Percentiles rank a stretch among this genome's conserved stretches.
phyloP scores from a whole-genome alignment of 2,113 vertebrate genomes.

The Amphiprion percula region DNA sequence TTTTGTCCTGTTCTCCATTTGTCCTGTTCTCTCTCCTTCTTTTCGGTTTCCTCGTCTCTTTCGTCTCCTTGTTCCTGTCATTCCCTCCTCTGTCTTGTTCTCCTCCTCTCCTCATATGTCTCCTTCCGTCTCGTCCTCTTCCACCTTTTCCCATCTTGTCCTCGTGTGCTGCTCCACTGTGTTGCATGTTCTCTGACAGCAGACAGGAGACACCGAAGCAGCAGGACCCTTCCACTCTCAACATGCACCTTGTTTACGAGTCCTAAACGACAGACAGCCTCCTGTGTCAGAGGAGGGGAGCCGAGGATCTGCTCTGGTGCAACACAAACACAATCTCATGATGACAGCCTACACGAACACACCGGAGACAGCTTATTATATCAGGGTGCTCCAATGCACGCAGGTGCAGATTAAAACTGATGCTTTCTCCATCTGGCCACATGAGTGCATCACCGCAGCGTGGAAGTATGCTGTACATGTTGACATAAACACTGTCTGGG shows the following conservation, averaged over 20 bases:
- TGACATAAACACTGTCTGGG: constrained; percentile 5
- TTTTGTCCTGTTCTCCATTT: constrained; percentile 1
- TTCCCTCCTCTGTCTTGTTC: neutral
- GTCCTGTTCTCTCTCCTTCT: neutral
- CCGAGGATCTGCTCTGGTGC: constrained; percentile 36
- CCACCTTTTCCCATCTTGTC: constrained; percentile 26
- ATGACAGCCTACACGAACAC: constrained; percentile 42
- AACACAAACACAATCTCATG: constrained; percentile 41
- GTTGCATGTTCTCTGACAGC: constrained; percentile 52
- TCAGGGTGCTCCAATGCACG: constrained; percentile 4
- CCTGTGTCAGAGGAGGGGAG: constrained; percentile 55
- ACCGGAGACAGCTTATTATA: constrained; percentile 41
- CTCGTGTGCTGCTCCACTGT: constrained; percentile 6
- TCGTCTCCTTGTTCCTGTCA: constrained; percentile 10
- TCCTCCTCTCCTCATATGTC: neutral
- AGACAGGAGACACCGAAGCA: constrained; percentile 71
- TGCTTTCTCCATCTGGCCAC: constrained; percentile 31
- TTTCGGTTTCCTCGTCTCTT: neutral
- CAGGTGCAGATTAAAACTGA: constrained; percentile 44
- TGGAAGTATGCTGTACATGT: neutral
- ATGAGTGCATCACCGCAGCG: neutral
- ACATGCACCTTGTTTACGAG: constrained; percentile 64
- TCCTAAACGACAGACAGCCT: constrained; percentile 62
- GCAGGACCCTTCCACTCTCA: constrained; percentile 60
- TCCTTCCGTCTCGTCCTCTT: constrained; percentile 28